These are phyloP conservation scores for Montipora capricornis DNA, from an alignment of 64 coral and sea anemone genomes.

Conservation along the genomic window DNA sequence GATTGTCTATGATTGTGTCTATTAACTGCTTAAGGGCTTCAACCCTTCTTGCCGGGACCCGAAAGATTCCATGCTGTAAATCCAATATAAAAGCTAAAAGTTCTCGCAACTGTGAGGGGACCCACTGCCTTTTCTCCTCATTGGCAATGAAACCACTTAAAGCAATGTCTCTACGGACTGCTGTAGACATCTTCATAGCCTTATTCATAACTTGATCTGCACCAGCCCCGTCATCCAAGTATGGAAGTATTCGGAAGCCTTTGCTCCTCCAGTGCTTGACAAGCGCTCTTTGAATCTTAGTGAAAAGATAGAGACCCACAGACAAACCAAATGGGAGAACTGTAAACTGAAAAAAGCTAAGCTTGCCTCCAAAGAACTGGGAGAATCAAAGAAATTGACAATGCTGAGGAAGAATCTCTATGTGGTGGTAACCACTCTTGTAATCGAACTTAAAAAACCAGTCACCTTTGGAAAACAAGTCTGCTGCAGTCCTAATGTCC, in stretches of 20 bases:
- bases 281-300: constrained; percentile 57
- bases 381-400: constrained; percentile 50
- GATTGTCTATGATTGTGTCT: constrained; percentile 2
- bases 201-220: neutral
- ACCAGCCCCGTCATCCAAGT: constrained; percentile 54
- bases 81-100: constrained; percentile 70
- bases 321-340: constrained; percentile 61
- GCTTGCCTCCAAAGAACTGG: neutral
- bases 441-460: constrained; percentile 67
- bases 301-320: constrained; percentile 47
- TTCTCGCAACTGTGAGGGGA: constrained; percentile 47
- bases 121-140: constrained; percentile 72
- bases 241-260: constrained; percentile 56
- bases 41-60: constrained; percentile 42
- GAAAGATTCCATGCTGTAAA: constrained; percentile 40
- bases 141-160: constrained; percentile 47
- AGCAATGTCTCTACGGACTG: neutral
- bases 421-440: constrained; percentile 70
- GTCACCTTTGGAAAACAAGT: constrained; percentile 40
- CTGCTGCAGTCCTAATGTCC: constrained; percentile 52
- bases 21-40: constrained; percentile 9
- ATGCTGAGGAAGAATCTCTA: constrained; percentile 62
- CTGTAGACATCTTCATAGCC: neutral
- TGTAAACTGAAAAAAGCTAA: constrained; percentile 56
- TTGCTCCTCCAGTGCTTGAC: constrained; percentile 62